phyloP scores from a whole-genome alignment of 2,888 invertebrate genomes.

The Scaptomyza flava region DNA sequence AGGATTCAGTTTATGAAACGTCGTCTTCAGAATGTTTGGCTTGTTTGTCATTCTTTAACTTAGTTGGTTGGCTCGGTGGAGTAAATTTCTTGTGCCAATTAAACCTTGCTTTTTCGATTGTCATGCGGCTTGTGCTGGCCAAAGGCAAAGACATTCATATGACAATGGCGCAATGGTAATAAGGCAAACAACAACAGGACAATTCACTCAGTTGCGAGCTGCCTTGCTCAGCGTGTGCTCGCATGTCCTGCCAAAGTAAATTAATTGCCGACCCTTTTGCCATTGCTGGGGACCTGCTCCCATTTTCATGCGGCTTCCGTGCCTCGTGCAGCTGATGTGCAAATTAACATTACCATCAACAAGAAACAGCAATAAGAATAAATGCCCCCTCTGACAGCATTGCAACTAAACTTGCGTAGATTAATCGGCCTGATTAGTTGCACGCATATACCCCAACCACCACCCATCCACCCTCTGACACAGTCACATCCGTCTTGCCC shows the following conservation, averaged over 20 bases:
- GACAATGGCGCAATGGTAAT: slow-evolving; percentile 65
- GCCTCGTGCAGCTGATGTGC: slow-evolving; percentile 56
- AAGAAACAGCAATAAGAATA: slow-evolving; percentile 40
- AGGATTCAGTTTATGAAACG: slow-evolving; percentile 43
- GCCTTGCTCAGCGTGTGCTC: slow-evolving; percentile 61
- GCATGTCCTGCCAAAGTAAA: slow-evolving; percentile 78
- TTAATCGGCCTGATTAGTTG: slow-evolving; percentile 78
- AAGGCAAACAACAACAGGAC: slow-evolving; percentile 47
- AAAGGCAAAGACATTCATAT: slow-evolving; percentile 53
- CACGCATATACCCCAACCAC: slow-evolving; percentile 48
- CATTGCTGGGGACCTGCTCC: slow-evolving; percentile 28
- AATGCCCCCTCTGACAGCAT: background rate
- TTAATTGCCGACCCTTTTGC: slow-evolving; percentile 67
- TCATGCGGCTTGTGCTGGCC: slow-evolving; percentile 45
- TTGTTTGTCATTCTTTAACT: slow-evolving; percentile 52
- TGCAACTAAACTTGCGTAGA: slow-evolving; percentile 64
- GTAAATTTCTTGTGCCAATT: slow-evolving; percentile 69
- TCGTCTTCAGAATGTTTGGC: slow-evolving; percentile 37
- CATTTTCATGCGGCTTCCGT: slow-evolving; percentile 26
- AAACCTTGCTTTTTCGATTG: slow-evolving; percentile 65
- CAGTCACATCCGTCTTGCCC: slow-evolving; percentile 43
- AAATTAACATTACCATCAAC: slow-evolving; percentile 76
- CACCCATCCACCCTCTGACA: background rate
- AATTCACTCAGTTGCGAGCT: slow-evolving; percentile 42
- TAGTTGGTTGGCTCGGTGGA: slow-evolving; percentile 8